Conservation (phyloP, 2,888 invertebrate species). For the Ectemnius cavifrons region DNA sequence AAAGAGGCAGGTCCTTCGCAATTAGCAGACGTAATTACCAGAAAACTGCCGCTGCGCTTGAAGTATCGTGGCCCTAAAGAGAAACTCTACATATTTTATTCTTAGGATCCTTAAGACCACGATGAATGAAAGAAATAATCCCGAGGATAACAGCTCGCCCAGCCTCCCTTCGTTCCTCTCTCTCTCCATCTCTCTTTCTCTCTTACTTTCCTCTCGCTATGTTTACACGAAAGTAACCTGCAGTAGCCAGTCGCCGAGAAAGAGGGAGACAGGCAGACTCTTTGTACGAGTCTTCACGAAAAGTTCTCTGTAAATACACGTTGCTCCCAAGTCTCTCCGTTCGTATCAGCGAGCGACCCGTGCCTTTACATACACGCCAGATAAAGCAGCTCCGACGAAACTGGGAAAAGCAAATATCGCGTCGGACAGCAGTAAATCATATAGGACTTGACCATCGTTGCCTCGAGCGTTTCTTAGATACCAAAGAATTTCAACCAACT, state of each 20-base stretch:
- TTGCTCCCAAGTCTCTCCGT: constrained; percentile 45
- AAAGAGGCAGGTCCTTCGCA: constrained; percentile 53
- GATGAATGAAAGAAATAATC: constrained; percentile 65
- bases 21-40: constrained; percentile 72
- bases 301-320: constrained; percentile 58
- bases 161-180: too few relatives aligned
- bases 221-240: constrained; percentile 60
- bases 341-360: constrained; percentile 42
- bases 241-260: constrained; percentile 34
- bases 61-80: constrained; percentile 47
- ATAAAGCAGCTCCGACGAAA: constrained; percentile 46
- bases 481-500: neutral
- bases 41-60: constrained; percentile 55
- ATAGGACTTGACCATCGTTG: too few relatives aligned
- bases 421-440: neutral
- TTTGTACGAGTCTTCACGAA: constrained; percentile 44
- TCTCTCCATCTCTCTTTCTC: too few relatives aligned
- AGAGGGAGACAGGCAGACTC: constrained; percentile 32
- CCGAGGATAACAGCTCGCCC: constrained; percentile 52
- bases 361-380: constrained; percentile 53
- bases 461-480: too few relatives aligned
- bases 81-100: constrained; percentile 70
- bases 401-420: constrained; percentile 41
- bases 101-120: constrained; percentile 65
- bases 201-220: constrained; percentile 19